A percentile compares a stretch with the other conserved stretches of the same genome.
These are phyloP conservation scores for Heliconius congener DNA, from an alignment of 1,140 invertebrate species.

Conservation along the genomic window DNA sequence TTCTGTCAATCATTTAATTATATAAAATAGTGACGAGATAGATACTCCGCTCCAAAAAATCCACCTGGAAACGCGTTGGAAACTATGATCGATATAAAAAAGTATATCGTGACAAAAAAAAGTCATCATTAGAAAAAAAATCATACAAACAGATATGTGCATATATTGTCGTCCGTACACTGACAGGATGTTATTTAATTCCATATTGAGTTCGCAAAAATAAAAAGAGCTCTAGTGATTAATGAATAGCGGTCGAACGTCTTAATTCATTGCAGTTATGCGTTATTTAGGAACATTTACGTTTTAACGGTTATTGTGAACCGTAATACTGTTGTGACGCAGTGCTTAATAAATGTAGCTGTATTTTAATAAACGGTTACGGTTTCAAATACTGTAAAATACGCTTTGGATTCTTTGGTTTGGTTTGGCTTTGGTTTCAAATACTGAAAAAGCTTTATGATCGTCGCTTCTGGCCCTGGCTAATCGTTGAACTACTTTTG, in stretches of 20 bases:
- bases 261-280: conserved; percentile 23
- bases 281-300: conserved; percentile 18
- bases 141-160: neutral
- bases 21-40: too few relatives aligned
- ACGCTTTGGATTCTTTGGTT: too few relatives aligned
- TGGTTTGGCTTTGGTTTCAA: neutral
- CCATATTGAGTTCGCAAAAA: conserved; percentile 67
- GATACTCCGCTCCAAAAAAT: too few relatives aligned
- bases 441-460: too few relatives aligned
- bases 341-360: neutral
- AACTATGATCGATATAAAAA: neutral
- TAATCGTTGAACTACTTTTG: too few relatives aligned
- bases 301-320: conserved; percentile 19
- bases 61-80: too few relatives aligned
- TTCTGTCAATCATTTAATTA: too few relatives aligned
- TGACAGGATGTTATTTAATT: conserved; percentile 71
- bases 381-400: neutral
- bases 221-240: conserved; percentile 56
- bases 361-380: neutral
- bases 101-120: too few relatives aligned
- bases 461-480: too few relatives aligned
- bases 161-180: conserved; percentile 49
- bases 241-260: conserved; percentile 59
- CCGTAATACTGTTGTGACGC: neutral
- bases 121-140: too few relatives aligned